phyloP scores from a whole-genome alignment of 1,140 invertebrate genomes.

The Ericerus pela region DNA sequence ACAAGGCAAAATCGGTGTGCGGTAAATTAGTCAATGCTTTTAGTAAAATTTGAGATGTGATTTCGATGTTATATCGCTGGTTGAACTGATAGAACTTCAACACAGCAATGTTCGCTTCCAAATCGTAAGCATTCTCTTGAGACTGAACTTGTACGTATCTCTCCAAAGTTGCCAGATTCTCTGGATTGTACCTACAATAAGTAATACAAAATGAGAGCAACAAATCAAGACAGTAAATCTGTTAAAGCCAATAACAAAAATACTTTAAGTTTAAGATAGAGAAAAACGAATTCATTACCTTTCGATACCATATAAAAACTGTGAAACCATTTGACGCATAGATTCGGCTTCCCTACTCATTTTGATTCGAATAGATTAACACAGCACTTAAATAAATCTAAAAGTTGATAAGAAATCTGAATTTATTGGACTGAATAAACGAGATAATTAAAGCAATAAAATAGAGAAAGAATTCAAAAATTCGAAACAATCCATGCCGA shows the following conservation, averaged over 20 bases:
- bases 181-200: constrained; percentile 73
- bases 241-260: constrained; percentile 19
- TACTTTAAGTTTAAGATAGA: constrained; percentile 18
- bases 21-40: constrained; percentile 93
- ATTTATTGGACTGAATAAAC: no score
- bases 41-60: constrained; percentile 71
- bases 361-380: constrained; percentile 12
- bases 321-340: constrained; percentile 56
- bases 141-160: constrained; percentile 86
- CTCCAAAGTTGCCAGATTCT: constrained; percentile 76
- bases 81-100: constrained; percentile 86
- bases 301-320: constrained; percentile 63
- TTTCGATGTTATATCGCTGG: constrained; percentile 62
- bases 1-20: constrained; percentile 90
- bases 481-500: no score
- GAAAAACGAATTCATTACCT: constrained; percentile 37
- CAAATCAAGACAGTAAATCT: background rate
- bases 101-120: constrained; percentile 90
- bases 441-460: no score
- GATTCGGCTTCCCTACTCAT: constrained; percentile 46
- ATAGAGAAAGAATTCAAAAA: no score
- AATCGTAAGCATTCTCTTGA: constrained; percentile 82
- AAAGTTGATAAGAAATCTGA: no score
- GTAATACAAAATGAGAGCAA: background rate
- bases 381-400: no score